Evolutionary conservation across 2,888 invertebrate genomes (phyloP).

Genomic region (Scelioninae gen. 1): DNA sequence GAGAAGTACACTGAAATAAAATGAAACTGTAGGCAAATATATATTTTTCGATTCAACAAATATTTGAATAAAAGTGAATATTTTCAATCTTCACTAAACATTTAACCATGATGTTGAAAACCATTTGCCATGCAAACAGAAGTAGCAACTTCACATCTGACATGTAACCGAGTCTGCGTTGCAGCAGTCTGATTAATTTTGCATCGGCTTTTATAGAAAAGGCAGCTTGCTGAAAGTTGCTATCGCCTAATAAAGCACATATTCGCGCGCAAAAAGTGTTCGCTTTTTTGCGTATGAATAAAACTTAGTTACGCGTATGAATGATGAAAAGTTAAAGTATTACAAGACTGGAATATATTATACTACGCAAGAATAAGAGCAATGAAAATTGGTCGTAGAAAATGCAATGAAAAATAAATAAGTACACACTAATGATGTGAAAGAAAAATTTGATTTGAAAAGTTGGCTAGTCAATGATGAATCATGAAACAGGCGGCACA

Average conservation of each 20-base stretch:
- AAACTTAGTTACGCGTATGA: conserved; percentile 56
- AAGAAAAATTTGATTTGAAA: too few relatives aligned
- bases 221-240: conserved; percentile 63
- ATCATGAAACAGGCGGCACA: conserved; percentile 46
- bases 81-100: background rate
- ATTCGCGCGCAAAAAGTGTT: conserved; percentile 56
- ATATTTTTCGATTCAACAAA: too few relatives aligned
- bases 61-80: too few relatives aligned
- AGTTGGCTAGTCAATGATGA: conserved; percentile 46
- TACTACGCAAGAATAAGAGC: conserved; percentile 33
- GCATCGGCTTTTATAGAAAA: conserved; percentile 66
- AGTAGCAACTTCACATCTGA: conserved; percentile 31
- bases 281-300: conserved; percentile 60
- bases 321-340: conserved; percentile 61
- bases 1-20: too few relatives aligned
- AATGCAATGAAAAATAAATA: too few relatives aligned
- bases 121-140: conserved; percentile 46
- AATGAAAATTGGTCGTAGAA: conserved; percentile 22
- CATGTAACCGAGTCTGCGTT: conserved; percentile 50
- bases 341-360: conserved; percentile 61
- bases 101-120: conserved; percentile 15
- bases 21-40: too few relatives aligned
- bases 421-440: too few relatives aligned
- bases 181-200: conserved; percentile 70
- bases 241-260: conserved; percentile 65